Conservation (phyloP, 2,113 vertebrate species). For the Nibea albiflora region DNA sequence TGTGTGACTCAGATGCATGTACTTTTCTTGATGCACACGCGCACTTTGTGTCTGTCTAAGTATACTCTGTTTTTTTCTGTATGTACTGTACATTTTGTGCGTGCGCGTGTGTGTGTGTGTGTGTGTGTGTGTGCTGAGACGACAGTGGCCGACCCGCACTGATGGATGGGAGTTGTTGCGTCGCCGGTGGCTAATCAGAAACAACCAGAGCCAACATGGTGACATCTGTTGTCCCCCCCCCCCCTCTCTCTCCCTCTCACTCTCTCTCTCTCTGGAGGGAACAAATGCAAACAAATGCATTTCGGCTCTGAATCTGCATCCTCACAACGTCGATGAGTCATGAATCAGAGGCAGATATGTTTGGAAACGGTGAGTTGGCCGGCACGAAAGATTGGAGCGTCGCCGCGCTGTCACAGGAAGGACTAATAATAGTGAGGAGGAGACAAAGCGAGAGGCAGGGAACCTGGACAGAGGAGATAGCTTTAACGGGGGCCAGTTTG, state of each 20-base stretch:
- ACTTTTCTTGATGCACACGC: background rate
- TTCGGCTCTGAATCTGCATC: background rate
- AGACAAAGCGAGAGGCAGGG: conserved; percentile 12
- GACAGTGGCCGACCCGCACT: conserved; percentile 44
- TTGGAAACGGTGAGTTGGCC: conserved; percentile 19
- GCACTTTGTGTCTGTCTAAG: background rate
- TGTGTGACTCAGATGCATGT: background rate
- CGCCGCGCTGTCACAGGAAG: background rate
- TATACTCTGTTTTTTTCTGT: background rate
- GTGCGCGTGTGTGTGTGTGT: conserved; percentile 1
- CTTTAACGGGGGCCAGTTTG: background rate
- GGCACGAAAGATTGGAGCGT: background rate
- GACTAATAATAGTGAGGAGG: conserved; percentile 25
- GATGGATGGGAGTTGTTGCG: conserved; percentile 60
- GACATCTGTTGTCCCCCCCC: conserved; percentile 57
- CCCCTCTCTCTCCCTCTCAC: background rate
- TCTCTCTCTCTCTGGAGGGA: conserved; percentile 19
- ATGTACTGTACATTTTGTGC: background rate
- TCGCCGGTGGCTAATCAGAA: conserved; percentile 61
- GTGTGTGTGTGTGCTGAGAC: conserved; percentile 14
- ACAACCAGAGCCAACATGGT: conserved; percentile 42
- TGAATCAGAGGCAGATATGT: conserved; percentile 24
- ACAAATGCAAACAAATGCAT: conserved; percentile 38
- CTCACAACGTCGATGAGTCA: conserved; percentile 2
- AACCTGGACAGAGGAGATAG: conserved; percentile 37